Evolutionary conservation across 2,113 vertebrate genomes (phyloP), one percentile per base, ranked within the genome.

Genomic region (Mungos mungo): DNA sequence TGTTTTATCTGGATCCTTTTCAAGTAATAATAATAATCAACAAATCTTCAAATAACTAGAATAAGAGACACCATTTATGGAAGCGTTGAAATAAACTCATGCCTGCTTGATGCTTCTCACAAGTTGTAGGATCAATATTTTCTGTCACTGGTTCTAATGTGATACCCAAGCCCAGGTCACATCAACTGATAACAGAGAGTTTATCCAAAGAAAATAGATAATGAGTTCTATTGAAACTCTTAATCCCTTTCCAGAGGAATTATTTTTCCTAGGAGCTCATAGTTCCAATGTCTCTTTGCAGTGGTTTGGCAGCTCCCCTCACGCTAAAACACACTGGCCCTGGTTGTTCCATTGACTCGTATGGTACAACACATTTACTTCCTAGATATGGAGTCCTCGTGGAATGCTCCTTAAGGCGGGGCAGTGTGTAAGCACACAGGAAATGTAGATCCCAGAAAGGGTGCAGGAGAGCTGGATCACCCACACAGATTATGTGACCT

Each of bases 1-100:
- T 97, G 38, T 97, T 97, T 98, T 95, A 95, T 60, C 95, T 97
- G 96, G 96, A 92, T 93, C 33, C 33, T 29, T 94, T 96, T 97
- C 95, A 98, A 96, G 87, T 89, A 93, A 80, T 84, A 89, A 95
- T 45, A 96, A 95, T 45, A 96, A 96, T 82, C 82, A 97, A 95
- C 71, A 94, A 97, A 97, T 5, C 18, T 88, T 94, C 85, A 86
- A 96, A 95, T 57, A 79, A 93, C 84, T 93, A 35, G 50, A 93
- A 76, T 93, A 54, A 92, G 86, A 93, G 74, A 96, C 65, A 79
- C 88, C 90, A 87, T 89, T 86, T 95, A 91, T 81, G 82, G 86
- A 93, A 91, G 69, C 9, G 0, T 19, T 16, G 65, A 96, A 35
- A 95, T 97, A 76, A 92, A 84, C 31, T 77, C 33, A 9, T 41